Base-by-base conservation (phyloP, 2,113 vertebrate species). In the Pseudorasbora parva region DNA sequence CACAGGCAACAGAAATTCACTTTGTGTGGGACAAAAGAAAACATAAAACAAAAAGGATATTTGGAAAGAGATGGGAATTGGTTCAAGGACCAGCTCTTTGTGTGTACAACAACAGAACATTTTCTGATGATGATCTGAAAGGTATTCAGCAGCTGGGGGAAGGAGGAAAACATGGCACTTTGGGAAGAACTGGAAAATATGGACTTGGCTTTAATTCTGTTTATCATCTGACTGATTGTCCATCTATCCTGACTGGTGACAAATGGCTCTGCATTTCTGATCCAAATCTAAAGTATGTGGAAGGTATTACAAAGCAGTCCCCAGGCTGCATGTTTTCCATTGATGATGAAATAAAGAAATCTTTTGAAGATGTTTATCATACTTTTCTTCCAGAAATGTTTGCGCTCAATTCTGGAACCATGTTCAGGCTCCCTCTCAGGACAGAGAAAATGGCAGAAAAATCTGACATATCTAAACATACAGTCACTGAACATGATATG, bases 121-220 rank as follows among this genome's bases (percentile, higher is more conserved):
- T 97, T 87, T 91, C 93, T 54, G 84, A 93, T 82, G 79, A 89
- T 64, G 95, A 97, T 84, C 87, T 96, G 47, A 47, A 79, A 25
- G 95, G 96, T 19, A 96, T 97, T 90, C 96, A 96, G 54, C 87
- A 57, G 23, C 90, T 97, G 27, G 96, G 96, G 9, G 87, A 93
- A 86, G 96, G 95, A 71, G 91, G 95, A 83, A 96, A 97, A 85
- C 90, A 79, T 72, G 89, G 84, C 19, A 74, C 57, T 64, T 88
- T 89, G 80, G 94, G 95, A 9, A 94, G 93, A 84, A 96, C 90
- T 23, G 96, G 96, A 14, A 95, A 95, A 88, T 96, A 94, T 1
- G 95, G 96, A 76, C 86, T 97, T 81, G 96, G 96, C 41, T 96
- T 97, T 86, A 97, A 92, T 87, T 94, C 95, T 47, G 95, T 96